These are phyloP conservation scores for Nansenia antarctica DNA, from an alignment of 2,113 vertebrate genomes.

Conservation along the genomic window DNA sequence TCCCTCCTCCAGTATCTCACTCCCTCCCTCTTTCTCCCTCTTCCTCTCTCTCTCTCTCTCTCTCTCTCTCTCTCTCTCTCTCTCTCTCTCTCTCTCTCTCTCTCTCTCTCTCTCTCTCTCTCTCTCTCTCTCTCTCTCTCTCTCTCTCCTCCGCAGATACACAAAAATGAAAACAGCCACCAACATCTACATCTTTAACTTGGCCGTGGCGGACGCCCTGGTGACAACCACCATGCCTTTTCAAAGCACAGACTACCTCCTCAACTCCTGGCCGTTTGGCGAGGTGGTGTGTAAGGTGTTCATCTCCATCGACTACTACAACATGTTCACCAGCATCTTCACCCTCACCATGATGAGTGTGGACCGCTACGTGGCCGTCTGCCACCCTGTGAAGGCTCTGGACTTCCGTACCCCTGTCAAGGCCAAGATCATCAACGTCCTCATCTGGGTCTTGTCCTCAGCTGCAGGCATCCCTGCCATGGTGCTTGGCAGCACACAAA, in stretches of 20 bases:
- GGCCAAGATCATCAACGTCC: constrained; percentile 94
- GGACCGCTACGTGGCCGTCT: constrained; percentile 77
- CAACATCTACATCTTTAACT: constrained; percentile 92
- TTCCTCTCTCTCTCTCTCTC: background rate
- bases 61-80: too few species aligned
- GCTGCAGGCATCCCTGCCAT: constrained; percentile 94
- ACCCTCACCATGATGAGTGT: constrained; percentile 81
- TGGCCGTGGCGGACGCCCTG: constrained; percentile 93
- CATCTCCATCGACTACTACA: constrained; percentile 97
- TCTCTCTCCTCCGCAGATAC: constrained; percentile 74
- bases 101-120: too few species aligned
- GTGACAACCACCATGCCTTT: constrained; percentile 98
- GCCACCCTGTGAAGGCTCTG: constrained; percentile 81
- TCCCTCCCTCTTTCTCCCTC: too few species aligned
- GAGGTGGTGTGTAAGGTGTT: constrained; percentile 94
- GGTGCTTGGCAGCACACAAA: constrained; percentile 92
- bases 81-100: too few species aligned
- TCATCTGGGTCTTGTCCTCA: constrained; percentile 94
- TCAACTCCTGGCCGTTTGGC: background rate
- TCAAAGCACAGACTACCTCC: constrained; percentile 77
- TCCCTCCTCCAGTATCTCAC: too few species aligned
- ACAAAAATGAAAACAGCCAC: constrained; percentile 91
- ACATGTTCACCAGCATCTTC: constrained; percentile 93
- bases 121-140: background rate
- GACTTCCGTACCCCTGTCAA: constrained; percentile 95